Conservation (phyloP, 2,797 vertebrate genomes). For the Diplodus sargus region DNA sequence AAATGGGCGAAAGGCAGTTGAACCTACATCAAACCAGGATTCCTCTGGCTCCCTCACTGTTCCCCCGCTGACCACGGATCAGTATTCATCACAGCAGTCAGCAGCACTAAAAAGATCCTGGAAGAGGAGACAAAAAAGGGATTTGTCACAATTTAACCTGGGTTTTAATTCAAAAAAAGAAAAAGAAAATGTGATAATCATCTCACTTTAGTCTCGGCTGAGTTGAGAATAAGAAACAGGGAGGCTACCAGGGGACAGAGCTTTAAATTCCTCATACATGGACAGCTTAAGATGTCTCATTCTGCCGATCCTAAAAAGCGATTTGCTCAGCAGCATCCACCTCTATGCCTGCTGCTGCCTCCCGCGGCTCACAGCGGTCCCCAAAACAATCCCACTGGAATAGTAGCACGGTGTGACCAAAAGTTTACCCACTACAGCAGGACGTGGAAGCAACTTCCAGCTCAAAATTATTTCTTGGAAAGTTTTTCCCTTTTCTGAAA, state of each 20-base stretch:
- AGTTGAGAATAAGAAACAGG: neutral
- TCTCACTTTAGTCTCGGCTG: constrained; percentile 10
- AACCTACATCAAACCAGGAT: constrained; percentile 51
- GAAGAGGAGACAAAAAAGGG: constrained; percentile 12
- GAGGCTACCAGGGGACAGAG: neutral
- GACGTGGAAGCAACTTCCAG: constrained; percentile 37
- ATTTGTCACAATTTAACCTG: constrained; percentile 12
- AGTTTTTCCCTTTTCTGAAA: constrained; percentile 29
- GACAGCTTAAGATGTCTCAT: constrained; percentile 26
- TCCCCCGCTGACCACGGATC: constrained; percentile 19
- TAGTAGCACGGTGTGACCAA: constrained; percentile 27
- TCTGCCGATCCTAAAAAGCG: constrained; percentile 24
- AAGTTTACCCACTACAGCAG: constrained; percentile 32
- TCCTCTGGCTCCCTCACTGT: constrained; percentile 29
- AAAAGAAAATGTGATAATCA: neutral
- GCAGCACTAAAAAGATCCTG: constrained; percentile 16
- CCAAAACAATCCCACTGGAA: constrained; percentile 22
- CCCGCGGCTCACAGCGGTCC: constrained; percentile 17
- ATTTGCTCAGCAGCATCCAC: constrained; percentile 34
- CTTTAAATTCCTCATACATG: constrained; percentile 12
- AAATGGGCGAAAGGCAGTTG: neutral
- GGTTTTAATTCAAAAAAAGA: neutral
- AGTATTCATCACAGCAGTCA: constrained; percentile 36
- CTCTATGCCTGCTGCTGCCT: constrained; percentile 18
- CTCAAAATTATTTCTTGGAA: constrained; percentile 34